Conservation (phyloP, 2,113 vertebrate genomes). For the Erinaceus europaeus region DNA sequence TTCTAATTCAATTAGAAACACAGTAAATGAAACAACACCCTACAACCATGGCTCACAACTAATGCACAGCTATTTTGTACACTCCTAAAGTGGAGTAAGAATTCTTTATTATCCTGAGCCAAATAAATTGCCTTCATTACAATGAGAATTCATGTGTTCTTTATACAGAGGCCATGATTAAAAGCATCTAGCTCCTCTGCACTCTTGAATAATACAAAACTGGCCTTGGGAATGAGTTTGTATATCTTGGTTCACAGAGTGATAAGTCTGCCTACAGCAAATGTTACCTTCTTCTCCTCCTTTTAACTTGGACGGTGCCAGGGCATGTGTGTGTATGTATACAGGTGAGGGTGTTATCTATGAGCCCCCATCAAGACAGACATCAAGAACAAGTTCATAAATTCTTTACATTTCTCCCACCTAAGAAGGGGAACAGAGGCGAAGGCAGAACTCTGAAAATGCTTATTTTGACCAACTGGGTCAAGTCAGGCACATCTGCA, state of each 20-base stretch:
- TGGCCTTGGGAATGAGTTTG: conserved; percentile 20
- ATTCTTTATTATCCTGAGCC: not conserved
- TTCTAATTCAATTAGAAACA: not conserved
- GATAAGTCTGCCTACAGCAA: not conserved
- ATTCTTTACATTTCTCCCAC: conserved; percentile 79
- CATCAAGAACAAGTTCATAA: conserved; percentile 53
- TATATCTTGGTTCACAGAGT: not conserved
- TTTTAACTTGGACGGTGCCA: conserved; percentile 34
- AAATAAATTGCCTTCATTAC: not conserved
- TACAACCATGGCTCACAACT: not conserved
- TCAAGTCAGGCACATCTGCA: not conserved
- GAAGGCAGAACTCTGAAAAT: conserved; percentile 48
- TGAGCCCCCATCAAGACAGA: conserved; percentile 51
- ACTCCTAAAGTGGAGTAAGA: not conserved
- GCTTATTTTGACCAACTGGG: conserved; percentile 27
- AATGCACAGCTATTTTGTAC: not conserved
- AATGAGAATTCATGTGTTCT: not conserved
- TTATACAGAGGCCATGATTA: not conserved
- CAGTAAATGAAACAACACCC: not conserved
- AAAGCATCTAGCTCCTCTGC: not conserved
- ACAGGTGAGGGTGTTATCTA: conserved; percentile 52
- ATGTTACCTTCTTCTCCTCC: conserved; percentile 13
- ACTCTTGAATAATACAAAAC: not conserved
- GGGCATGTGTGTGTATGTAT: conserved; percentile 24
- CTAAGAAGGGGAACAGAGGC: conserved; percentile 60